These are phyloP conservation scores for Eretmocerus hayati DNA, from an alignment of 2,888 invertebrate genomes.

Conservation along the genomic window DNA sequence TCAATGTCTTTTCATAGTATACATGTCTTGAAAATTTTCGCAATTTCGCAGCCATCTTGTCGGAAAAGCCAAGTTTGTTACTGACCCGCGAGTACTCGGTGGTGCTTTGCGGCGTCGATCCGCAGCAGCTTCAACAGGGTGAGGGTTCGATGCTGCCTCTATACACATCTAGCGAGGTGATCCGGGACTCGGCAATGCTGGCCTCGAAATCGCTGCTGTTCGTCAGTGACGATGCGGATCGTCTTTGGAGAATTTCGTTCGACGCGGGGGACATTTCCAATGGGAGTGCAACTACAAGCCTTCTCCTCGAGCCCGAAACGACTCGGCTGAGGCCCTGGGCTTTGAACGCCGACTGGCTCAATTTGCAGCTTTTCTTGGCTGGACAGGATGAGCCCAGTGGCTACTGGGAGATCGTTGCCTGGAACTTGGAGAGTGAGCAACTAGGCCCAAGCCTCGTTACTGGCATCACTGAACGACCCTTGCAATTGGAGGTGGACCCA, in stretches of 20 bases:
- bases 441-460: constrained; percentile 63
- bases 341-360: constrained; percentile 83
- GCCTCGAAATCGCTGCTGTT: constrained; percentile 61
- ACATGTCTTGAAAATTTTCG: background rate
- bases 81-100: constrained; percentile 63
- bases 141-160: background rate
- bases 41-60: constrained; percentile 54
- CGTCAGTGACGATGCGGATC: constrained; percentile 67
- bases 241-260: constrained; percentile 50
- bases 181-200: constrained; percentile 69
- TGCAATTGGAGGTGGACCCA: constrained; percentile 84
- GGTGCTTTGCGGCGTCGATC: constrained; percentile 55
- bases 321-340: constrained; percentile 62
- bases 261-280: constrained; percentile 44
- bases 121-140: background rate
- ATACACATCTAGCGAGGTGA: background rate
- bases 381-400: constrained; percentile 54
- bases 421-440: constrained; percentile 55
- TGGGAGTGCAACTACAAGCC: constrained; percentile 37
- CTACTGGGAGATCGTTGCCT: constrained; percentile 67
- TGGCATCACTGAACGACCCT: constrained; percentile 63
- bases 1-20: background rate
- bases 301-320: constrained; percentile 47
- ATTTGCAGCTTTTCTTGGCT: constrained; percentile 74
- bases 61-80: constrained; percentile 63